phyloP scores from a whole-genome alignment of 2,888 invertebrate genomes.

The Ormyrus thymus region DNA sequence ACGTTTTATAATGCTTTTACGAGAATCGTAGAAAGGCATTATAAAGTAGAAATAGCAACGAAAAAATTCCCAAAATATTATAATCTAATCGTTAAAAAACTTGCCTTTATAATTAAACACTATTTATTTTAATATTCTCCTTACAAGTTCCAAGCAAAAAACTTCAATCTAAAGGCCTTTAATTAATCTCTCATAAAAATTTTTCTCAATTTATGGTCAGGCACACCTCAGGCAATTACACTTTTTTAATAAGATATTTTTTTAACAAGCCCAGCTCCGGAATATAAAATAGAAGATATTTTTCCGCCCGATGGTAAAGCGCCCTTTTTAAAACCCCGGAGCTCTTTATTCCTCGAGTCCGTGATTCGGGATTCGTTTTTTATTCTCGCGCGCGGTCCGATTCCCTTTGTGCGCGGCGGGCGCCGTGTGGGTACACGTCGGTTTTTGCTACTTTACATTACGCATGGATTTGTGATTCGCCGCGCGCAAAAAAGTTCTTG shows the following conservation, averaged over 20 bases:
- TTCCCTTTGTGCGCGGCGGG: neutral
- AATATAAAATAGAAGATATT: neutral
- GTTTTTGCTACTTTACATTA: constrained; percentile 20
- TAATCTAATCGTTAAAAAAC: neutral
- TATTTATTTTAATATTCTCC: no score
- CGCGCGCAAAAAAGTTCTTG: no score
- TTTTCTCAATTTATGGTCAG: no score
- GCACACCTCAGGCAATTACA: no score
- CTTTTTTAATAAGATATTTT: neutral
- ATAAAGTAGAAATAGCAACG: no score
- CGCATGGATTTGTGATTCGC: constrained; percentile 2
- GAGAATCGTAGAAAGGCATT: no score
- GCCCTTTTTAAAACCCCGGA: neutral
- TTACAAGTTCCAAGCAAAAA: no score
- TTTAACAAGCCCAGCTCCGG: neutral
- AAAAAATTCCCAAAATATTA: neutral
- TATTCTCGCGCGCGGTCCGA: neutral
- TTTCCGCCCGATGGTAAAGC: neutral
- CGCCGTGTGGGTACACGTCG: neutral
- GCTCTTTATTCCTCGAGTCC: constrained; percentile 1
- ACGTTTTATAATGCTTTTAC: neutral
- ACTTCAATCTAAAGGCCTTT: no score
- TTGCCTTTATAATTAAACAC: neutral
- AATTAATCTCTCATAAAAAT: no score
- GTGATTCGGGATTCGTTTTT: neutral